Evolutionary conservation across 2,888 invertebrate species (phyloP), one percentile per base, ranked within the genome.

Genomic region (Ophion costatus): DNA sequence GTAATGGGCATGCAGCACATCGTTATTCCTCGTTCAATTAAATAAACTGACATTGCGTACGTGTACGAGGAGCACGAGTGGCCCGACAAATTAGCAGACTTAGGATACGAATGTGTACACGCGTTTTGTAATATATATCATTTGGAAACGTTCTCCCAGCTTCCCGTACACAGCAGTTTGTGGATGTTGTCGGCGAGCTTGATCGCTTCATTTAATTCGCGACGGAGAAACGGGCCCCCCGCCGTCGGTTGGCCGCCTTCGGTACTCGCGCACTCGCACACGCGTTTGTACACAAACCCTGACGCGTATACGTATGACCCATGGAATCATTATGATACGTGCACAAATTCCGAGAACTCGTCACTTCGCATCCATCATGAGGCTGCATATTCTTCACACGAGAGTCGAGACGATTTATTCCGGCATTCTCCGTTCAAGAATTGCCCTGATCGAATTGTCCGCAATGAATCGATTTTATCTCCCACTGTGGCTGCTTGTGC

Each of bases 161-260:
- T 70, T 59, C 69, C 63, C 64, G 63, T 38, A 24, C 51, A 75
- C 51, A 75, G 57, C 33, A 1, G 45, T 63, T 33, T 63, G 17
- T 61, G 51, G 56, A 64, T 64, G 61, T 77, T 63, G 82, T 67
- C 82, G 63, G 33, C 77, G 73, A 77, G 82, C 42, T 85, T 82
- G 82, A 85, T 85, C 80, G 82, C 64, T 77, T 80, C 85, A 85
- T 80, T 82, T 85, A 77, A 85, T 85, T 82, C 82, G 82, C 83
- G 76, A 77, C 76, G 76, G 66, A 29, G 76, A 76, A 73, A 67
- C 82, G 66, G 56, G 74, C 45, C 64, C 66, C 22, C 73, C 42
- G 33, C 42, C 42, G 61, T 63, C 67, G 59, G 42, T 61, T 42
- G 67, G 22, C 75, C 42, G 24, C 42, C 79, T 56, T 51, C 22